Evolutionary conservation across 2,797 vertebrate species (phyloP).

Genomic region (Austrolebias charrua): DNA sequence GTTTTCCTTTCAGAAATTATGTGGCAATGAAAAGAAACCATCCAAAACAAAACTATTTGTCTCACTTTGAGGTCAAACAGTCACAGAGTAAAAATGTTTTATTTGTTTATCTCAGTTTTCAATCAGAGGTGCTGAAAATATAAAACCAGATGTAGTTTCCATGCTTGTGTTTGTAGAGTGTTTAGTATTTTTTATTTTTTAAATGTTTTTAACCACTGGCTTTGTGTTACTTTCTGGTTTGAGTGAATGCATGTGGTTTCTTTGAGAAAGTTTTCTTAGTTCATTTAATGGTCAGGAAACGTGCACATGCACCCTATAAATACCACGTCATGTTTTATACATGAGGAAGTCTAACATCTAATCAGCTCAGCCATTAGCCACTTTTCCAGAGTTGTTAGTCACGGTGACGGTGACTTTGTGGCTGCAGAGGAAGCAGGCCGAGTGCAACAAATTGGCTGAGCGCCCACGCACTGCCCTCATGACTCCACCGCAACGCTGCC

Average conservation of each 20-base stretch:
- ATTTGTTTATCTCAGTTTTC: no score
- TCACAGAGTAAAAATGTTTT: no score
- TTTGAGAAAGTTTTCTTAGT: conserved; percentile 12
- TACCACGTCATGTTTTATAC: conserved; percentile 53
- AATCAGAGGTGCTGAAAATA: no score
- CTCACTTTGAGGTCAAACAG: no score
- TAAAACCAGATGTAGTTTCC: no score
- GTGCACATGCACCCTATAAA: conserved; percentile 4
- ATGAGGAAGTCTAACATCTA: conserved; percentile 54
- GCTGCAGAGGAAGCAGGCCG: conserved; percentile 62
- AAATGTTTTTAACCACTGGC: no score
- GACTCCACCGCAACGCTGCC: conserved; percentile 41
- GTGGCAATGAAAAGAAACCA: no score
- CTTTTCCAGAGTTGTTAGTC: conserved; percentile 63
- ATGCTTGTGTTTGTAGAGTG: no score
- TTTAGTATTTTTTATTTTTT: no score
- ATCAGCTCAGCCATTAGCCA: conserved; percentile 58
- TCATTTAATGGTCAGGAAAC: conserved; percentile 20
- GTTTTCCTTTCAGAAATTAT: no score
- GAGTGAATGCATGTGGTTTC: background rate
- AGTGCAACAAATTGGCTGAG: conserved; percentile 56
- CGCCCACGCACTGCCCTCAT: conserved; percentile 62
- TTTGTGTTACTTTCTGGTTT: conserved; percentile 1
- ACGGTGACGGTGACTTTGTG: conserved; percentile 58
- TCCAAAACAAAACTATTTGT: no score